Conservation (phyloP, 2,113 vertebrate species). For the Neopipo cinnamomea region DNA sequence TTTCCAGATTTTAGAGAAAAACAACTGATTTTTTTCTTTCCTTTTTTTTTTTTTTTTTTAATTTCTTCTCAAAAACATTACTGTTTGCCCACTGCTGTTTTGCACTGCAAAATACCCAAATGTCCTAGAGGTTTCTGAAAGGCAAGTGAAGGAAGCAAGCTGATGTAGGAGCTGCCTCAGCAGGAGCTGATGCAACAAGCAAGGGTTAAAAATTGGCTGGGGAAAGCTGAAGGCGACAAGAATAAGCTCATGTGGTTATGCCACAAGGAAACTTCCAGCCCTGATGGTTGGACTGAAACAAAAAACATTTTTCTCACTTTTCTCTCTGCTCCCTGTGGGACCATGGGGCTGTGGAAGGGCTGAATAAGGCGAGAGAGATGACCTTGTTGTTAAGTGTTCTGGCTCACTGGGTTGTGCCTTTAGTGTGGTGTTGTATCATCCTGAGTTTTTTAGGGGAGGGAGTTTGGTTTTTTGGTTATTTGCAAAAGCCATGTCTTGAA, state of each 20-base stretch:
- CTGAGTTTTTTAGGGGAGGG: not conserved
- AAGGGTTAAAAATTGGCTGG: not conserved
- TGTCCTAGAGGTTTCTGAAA: not conserved
- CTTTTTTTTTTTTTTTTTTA: not conserved
- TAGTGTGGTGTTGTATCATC: not conserved
- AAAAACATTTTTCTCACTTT: not conserved
- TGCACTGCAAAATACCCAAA: not conserved
- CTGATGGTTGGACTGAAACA: not conserved
- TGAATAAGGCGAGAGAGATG: not conserved
- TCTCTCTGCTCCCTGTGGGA: not conserved
- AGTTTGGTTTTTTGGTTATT: not conserved
- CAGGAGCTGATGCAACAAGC: not conserved
- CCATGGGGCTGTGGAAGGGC: not conserved
- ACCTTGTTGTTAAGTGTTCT: not conserved
- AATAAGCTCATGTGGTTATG: not conserved
- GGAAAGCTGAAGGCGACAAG: not conserved
- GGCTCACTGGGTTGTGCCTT: not conserved
- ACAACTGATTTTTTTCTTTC: not conserved
- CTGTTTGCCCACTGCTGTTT: not conserved
- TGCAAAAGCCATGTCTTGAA: not conserved
- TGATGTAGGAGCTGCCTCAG: not conserved
- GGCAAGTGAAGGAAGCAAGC: not conserved
- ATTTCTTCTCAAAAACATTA: not conserved
- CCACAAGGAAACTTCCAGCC: not conserved
- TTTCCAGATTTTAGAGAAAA: constrained; percentile 13